Evolutionary conservation across 2,888 invertebrate genomes (phyloP), one percentile per base, ranked within the genome.

Genomic region (Callyntrura guangdongensis): DNA sequence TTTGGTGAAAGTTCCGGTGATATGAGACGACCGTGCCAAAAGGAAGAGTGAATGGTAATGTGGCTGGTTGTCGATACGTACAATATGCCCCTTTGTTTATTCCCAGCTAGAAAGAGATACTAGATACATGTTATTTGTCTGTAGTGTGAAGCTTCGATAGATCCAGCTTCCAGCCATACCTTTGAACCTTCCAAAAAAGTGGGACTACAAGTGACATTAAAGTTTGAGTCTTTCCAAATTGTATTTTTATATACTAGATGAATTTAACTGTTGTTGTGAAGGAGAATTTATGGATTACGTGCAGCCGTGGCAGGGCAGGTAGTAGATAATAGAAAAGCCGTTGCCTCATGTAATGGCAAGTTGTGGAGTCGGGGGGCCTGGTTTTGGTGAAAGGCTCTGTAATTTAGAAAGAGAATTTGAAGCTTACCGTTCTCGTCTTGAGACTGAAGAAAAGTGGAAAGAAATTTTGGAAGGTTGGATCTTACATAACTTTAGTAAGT

Each of bases 371-470:
- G 82, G 83, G 12, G 83, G 83, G 88, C 88, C 88, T 88, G 85
- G 90, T 22, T 86, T 90, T 85, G 85, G 81, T 79, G 90, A 90
- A 81, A 86, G 90, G 90, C 90, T 90, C 72, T 53, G 49, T n/a
- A 85, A 59, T 81, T 81, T 90, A 59, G 86, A 90, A 59, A 79
- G 49, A 67, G 90, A 90, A 72, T 81, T 90, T 61, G 79, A 86
- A 67, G 47, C 53, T 11, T 86, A 86, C 53, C 85, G 86, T 27
- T 45, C 69, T 56, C 79, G 85, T 11, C 81, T 81, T 69, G 81
- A 81, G 20, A 86, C 67, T 47, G 79, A 82, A 25, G 86, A 89
- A 59, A 90, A 67, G 86, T 90, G 90, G 90, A 90, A 90, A 81
- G 81, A 81, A 69, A 86, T 90, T 25, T 36, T 90, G 36, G 90